These are phyloP conservation scores for Nysson spinosus DNA, from an alignment of 2,888 invertebrate genomes.

Conservation along the genomic window DNA sequence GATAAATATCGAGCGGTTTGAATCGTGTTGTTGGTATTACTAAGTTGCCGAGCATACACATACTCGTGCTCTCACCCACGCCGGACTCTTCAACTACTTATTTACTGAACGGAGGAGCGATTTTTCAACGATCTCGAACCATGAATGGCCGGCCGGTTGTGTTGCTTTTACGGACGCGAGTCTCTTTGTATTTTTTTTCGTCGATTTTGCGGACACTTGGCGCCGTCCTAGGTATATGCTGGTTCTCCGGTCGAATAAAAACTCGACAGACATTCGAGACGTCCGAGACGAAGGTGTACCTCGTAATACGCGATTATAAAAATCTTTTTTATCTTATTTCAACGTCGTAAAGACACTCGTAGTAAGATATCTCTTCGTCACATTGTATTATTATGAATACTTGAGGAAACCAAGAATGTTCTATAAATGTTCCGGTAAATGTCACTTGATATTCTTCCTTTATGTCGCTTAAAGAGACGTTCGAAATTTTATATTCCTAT, in stretches of 20 bases:
- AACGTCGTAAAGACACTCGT: too few relatives aligned
- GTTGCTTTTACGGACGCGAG: slow-evolving; percentile 29
- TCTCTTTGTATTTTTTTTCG: slow-evolving; percentile 1
- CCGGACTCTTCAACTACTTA: slow-evolving; percentile 45
- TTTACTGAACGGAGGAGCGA: slow-evolving; percentile 53
- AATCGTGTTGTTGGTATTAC: slow-evolving; percentile 1
- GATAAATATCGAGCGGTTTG: background rate
- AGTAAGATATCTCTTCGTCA: too few relatives aligned
- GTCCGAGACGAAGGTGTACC: background rate
- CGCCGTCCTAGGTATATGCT: slow-evolving; percentile 40
- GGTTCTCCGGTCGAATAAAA: slow-evolving; percentile 7
- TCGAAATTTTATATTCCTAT: too few relatives aligned
- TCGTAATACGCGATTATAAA: background rate
- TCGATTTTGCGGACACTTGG: slow-evolving; percentile 43
- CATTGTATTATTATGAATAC: too few relatives aligned
- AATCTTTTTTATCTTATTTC: slow-evolving; percentile 1
- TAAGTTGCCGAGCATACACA: slow-evolving; percentile 13
- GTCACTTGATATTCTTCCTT: too few relatives aligned
- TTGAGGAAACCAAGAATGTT: too few relatives aligned
- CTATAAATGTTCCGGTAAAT: too few relatives aligned
- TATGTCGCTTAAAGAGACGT: too few relatives aligned
- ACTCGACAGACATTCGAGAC: slow-evolving; percentile 2
- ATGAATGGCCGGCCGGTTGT: slow-evolving; percentile 55
- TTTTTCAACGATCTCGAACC: slow-evolving; percentile 56
- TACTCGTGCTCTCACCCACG: slow-evolving; percentile 57